A percentile compares a stretch with the other conserved stretches of the same genome.
These are phyloP conservation scores for Sarcophaga caerulescens DNA, from an alignment of 2,888 invertebrate species.

Conservation along the genomic window DNA sequence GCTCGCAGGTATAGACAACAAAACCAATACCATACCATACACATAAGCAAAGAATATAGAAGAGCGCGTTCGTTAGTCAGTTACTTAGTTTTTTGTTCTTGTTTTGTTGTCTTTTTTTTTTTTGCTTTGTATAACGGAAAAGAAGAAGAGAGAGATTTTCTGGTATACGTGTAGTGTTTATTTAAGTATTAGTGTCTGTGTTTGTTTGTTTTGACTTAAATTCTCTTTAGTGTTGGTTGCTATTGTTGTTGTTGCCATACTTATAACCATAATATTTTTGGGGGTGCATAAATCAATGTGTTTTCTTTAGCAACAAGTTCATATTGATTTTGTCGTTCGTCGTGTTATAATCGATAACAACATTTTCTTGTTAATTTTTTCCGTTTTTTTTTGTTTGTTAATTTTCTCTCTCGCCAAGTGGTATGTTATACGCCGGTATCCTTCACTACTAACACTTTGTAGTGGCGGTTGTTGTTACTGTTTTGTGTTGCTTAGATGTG, in stretches of 20 bases:
- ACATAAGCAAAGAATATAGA: background rate
- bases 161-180: background rate
- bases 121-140: slow-evolving; percentile 27
- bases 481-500: slow-evolving; percentile 9
- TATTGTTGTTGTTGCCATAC: slow-evolving; percentile 4
- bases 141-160: slow-evolving; percentile 32
- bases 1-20: background rate
- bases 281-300: slow-evolving; percentile 68
- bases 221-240: background rate
- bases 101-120: background rate
- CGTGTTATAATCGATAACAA: slow-evolving; percentile 60
- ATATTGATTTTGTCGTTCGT: slow-evolving; percentile 67
- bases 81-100: background rate
- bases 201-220: slow-evolving; percentile 22
- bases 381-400: slow-evolving; percentile 9
- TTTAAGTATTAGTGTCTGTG: background rate
- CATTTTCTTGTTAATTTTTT: background rate
- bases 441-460: slow-evolving; percentile 22
- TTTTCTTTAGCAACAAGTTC: slow-evolving; percentile 69
- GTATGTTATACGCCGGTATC: slow-evolving; percentile 43
- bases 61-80: background rate
- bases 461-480: background rate
- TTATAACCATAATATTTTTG: slow-evolving; percentile 39
- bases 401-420: background rate
- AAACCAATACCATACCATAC: background rate